phyloP scores from a whole-genome alignment of 2,888 invertebrate species.

The Pristionchus entomophagus region DNA sequence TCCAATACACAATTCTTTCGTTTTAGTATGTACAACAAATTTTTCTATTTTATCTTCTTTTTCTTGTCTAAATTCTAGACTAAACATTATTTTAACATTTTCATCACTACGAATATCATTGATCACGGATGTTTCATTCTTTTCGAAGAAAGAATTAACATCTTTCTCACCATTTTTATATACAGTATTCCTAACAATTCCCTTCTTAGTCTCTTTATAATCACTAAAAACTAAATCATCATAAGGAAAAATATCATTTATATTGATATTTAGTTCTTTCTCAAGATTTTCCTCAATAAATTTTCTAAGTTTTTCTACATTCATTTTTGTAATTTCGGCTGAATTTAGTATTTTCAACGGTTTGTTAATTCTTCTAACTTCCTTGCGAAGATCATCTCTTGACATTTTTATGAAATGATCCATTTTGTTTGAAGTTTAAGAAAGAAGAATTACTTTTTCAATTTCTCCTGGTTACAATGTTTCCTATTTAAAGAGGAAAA shows the following conservation, averaged over 20 bases:
- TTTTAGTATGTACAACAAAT: constrained; percentile 45
- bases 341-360: constrained; percentile 46
- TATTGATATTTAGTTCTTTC: background rate
- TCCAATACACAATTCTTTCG: constrained; percentile 48
- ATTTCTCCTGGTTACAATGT: constrained; percentile 47
- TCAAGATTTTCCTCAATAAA: constrained; percentile 39
- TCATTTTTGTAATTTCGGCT: constrained; percentile 36
- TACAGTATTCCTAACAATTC: constrained; percentile 47
- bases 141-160: constrained; percentile 50
- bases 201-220: constrained; percentile 51
- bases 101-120: constrained; percentile 51
- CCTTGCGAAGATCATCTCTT: constrained; percentile 52
- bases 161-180: constrained; percentile 50
- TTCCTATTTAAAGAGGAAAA: constrained; percentile 51
- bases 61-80: constrained; percentile 48
- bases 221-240: constrained; percentile 54
- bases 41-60: constrained; percentile 49
- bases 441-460: constrained; percentile 53
- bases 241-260: constrained; percentile 52
- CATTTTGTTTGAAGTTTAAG: constrained; percentile 51
- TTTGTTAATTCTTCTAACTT: constrained; percentile 51
- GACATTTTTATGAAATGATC: constrained; percentile 51
- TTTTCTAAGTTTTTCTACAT: constrained; percentile 26
- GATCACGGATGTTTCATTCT: constrained; percentile 51
- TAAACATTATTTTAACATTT: constrained; percentile 52